Conservation (phyloP, 2,797 vertebrate genomes). For the Hypotaenidia philippensis region DNA sequence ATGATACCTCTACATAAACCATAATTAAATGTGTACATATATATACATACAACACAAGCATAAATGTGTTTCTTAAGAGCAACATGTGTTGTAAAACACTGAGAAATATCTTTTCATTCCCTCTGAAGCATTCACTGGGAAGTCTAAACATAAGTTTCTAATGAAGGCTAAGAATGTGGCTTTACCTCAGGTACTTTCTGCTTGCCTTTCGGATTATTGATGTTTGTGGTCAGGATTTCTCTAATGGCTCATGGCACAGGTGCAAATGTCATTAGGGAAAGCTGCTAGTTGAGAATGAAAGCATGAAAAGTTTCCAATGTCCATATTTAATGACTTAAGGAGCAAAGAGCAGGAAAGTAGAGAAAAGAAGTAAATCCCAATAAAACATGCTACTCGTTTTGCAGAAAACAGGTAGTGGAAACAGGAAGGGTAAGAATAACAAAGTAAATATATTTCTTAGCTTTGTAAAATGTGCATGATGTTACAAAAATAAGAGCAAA, state of each 20-base stretch:
- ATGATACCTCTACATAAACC: background rate
- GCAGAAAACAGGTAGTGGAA: background rate
- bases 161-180: background rate
- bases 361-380: background rate
- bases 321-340: background rate
- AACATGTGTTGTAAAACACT: background rate
- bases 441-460: background rate
- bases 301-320: background rate
- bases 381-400: background rate
- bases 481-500: background rate
- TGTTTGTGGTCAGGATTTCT: conserved; percentile 14
- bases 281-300: background rate
- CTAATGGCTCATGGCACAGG: background rate
- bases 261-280: conserved; percentile 12
- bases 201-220: conserved; percentile 30
- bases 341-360: background rate
- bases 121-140: background rate
- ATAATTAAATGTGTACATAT: background rate
- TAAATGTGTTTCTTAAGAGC: background rate
- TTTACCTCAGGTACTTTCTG: conserved; percentile 36
- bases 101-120: background rate
- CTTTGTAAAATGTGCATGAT: background rate
- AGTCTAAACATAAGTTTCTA: background rate
- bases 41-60: background rate
- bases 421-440: background rate